Percentiles rank a stretch among this genome's conserved stretches.
Conservation (phyloP, 2,113 vertebrate species). For the Xiphophorus maculatus region DNA sequence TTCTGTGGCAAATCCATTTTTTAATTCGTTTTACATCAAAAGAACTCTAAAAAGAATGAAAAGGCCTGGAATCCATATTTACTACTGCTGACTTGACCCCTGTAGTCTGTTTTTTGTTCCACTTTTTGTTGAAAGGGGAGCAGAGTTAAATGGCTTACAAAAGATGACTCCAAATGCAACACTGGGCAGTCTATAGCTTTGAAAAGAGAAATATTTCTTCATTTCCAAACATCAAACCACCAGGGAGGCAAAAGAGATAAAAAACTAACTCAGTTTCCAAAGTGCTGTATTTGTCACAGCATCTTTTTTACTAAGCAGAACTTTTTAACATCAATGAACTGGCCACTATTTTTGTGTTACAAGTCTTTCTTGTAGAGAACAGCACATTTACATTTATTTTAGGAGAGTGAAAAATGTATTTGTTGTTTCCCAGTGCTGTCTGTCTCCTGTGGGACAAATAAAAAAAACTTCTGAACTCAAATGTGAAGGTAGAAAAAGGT, state of each 20-base stretch:
- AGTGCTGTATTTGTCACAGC: not conserved
- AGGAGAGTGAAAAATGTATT: constrained; percentile 3
- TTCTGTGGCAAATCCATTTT: not conserved
- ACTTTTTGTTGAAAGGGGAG: not conserved
- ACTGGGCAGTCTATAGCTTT: not conserved
- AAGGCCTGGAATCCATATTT: not conserved
- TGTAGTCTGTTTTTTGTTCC: not conserved
- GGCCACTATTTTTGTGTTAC: not conserved
- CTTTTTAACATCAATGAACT: not conserved
- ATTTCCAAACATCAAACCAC: not conserved
- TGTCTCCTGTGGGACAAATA: constrained; percentile 16
- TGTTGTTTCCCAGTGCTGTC: not conserved
- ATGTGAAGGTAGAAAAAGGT: not conserved
- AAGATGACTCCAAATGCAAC: not conserved
- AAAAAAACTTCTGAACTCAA: constrained; percentile 9
- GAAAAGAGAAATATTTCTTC: not conserved
- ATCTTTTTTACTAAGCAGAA: no score
- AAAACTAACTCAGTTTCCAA: not conserved
- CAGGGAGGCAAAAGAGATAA: not conserved
- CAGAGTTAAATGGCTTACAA: not conserved
- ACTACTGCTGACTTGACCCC: not conserved
- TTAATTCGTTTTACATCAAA: not conserved
- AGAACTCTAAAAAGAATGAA: not conserved
- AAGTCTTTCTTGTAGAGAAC: not conserved
- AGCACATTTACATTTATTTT: not conserved